A percentile compares a stretch with the other conserved stretches of the same genome.
Evolutionary conservation across 1,140 invertebrate species (phyloP).

Genomic region (Diorhabda carinulata): DNA sequence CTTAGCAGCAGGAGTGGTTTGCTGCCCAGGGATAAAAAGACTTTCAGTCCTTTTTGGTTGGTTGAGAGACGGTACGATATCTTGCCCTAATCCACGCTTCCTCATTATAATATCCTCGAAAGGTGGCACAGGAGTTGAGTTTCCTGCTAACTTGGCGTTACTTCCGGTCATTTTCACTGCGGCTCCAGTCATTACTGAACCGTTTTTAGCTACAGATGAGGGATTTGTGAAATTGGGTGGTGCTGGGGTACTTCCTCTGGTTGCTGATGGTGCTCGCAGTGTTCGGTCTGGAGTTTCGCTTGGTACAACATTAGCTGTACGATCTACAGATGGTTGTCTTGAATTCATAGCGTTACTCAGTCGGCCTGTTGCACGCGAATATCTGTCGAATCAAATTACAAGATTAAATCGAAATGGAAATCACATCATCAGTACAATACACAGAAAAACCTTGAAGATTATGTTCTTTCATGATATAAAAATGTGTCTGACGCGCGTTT

Average conservation of each 20-base stretch:
- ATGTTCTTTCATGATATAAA: no score
- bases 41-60: constrained; percentile 88
- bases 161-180: constrained; percentile 29
- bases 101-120: constrained; percentile 77
- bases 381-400: constrained; percentile 40
- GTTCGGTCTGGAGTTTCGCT: constrained; percentile 50
- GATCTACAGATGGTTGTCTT: constrained; percentile 73
- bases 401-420: no score
- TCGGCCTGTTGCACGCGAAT: constrained; percentile 59
- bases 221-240: constrained; percentile 38
- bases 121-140: constrained; percentile 48
- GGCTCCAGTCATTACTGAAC: constrained; percentile 50
- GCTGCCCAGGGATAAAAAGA: constrained; percentile 57
- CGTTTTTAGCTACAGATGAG: constrained; percentile 43
- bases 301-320: constrained; percentile 46
- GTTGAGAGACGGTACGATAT: constrained; percentile 77
- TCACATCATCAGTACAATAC: no score
- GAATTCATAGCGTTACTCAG: constrained; percentile 51
- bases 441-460: no score
- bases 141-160: constrained; percentile 37
- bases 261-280: constrained; percentile 40
- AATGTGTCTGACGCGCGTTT: no score
- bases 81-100: constrained; percentile 76
- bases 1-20: constrained; percentile 28
- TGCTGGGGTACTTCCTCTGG: constrained; percentile 48